Evolutionary conservation across 2,113 vertebrate genomes (phyloP).

Genomic region (Centropus unirufus): DNA sequence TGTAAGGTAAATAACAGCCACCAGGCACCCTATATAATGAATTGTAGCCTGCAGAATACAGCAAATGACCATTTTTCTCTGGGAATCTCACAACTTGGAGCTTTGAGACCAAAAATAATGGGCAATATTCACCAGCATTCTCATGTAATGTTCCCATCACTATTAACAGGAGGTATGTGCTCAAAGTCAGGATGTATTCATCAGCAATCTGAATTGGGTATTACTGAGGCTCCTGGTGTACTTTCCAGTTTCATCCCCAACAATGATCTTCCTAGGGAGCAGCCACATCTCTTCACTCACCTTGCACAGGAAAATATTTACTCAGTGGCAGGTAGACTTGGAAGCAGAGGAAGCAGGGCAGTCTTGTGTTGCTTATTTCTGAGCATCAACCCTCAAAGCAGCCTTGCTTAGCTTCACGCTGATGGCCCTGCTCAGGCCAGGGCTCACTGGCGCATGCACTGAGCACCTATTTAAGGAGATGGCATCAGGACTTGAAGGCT

Average conservation of each 20-base stretch:
- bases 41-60: constrained; percentile 43
- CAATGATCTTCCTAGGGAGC: background rate
- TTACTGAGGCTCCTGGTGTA: background rate
- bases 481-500: rapidly evolving
- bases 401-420: background rate
- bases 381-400: background rate
- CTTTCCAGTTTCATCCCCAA: background rate
- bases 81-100: constrained; percentile 49
- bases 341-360: background rate
- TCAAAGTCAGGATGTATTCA: constrained; percentile 53
- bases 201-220: constrained; percentile 51
- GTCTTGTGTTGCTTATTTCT: background rate
- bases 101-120: constrained; percentile 68
- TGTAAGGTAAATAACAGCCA: constrained; percentile 67
- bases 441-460: background rate
- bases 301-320: background rate
- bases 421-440: background rate
- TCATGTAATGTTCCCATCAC: constrained; percentile 66
- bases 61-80: constrained; percentile 66
- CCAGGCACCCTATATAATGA: constrained; percentile 42
- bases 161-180: constrained; percentile 59
- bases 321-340: background rate
- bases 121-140: constrained; percentile 67
- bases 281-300: background rate
- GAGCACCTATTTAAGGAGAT: background rate